A percentile compares a stretch with the other conserved stretches of the same genome.
Conservation (phyloP, 1,140 invertebrate species). For the Pemphigus obesinymphae region DNA sequence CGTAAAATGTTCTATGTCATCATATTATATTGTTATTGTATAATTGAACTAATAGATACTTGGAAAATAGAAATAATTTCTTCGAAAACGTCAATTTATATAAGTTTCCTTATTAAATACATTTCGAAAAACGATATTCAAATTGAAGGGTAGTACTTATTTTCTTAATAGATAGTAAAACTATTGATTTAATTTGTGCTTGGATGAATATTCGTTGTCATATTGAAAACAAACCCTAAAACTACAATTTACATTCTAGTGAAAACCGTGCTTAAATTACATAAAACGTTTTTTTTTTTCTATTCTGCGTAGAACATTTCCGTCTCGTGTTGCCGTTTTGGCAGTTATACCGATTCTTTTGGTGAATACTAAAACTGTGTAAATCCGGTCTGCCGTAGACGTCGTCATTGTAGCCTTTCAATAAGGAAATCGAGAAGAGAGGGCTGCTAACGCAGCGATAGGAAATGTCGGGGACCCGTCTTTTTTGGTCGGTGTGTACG, state of each 20-base stretch:
- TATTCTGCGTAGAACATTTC: background rate
- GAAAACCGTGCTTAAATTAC: conserved; percentile 15
- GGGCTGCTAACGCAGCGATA: background rate
- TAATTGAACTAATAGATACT: background rate
- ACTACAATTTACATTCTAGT: background rate
- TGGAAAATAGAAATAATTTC: background rate
- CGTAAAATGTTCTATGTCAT: no score
- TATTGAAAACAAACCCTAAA: background rate
- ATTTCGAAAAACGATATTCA: no score
- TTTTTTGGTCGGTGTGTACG: conserved; percentile 15
- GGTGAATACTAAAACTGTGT: conserved; percentile 10
- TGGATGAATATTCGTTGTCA: background rate
- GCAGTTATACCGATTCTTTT: conserved; percentile 35
- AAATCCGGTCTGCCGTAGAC: background rate
- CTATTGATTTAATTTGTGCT: background rate
- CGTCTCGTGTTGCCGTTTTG: conserved; percentile 20
- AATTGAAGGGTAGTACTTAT: no score
- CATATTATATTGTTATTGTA: background rate
- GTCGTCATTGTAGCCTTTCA: background rate
- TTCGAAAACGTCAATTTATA: background rate
- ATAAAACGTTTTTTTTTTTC: conserved; percentile 1
- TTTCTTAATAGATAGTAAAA: background rate
- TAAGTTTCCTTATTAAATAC: background rate
- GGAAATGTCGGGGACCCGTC: background rate
- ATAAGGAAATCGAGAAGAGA: background rate